Evolutionary conservation across 2,888 invertebrate genomes (phyloP).

Genomic region (Rugalucina vietnamica): DNA sequence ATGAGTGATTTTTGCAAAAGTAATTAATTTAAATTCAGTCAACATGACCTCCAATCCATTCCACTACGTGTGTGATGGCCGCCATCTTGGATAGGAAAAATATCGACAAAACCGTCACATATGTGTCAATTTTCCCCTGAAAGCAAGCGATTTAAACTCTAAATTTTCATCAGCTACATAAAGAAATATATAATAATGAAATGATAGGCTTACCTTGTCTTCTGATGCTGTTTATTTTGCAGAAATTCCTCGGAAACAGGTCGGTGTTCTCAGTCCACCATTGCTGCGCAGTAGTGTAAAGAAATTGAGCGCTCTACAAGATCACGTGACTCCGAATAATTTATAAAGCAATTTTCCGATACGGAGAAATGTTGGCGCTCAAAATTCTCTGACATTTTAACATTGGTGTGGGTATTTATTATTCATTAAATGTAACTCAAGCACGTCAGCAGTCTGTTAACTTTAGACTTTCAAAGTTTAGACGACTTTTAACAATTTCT

Average conservation of each 20-base stretch:
- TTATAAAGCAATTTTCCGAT: constrained; percentile 10
- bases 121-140: constrained; percentile 26
- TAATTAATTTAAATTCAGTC: constrained; percentile 54
- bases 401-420: constrained; percentile 1
- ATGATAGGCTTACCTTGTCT: background rate
- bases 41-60: constrained; percentile 46
- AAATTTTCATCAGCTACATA: background rate
- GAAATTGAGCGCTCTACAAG: constrained; percentile 5
- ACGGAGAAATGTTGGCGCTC: constrained; percentile 7
- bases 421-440: background rate
- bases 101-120: constrained; percentile 13
- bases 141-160: background rate
- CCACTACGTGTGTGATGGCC: constrained; percentile 39
- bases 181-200: background rate
- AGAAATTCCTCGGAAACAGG: background rate
- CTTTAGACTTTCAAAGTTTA: background rate
- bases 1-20: background rate
- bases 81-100: constrained; percentile 56
- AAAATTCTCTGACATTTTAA: background rate
- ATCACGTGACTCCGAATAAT: constrained; percentile 13
- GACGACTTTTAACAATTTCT: too few relatives aligned
- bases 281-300: background rate
- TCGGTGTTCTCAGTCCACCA: background rate
- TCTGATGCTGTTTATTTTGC: background rate
- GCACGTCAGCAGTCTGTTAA: background rate